phyloP scores from a whole-genome alignment of 2,888 invertebrate genomes.

The Ectropis crepuscularia region DNA sequence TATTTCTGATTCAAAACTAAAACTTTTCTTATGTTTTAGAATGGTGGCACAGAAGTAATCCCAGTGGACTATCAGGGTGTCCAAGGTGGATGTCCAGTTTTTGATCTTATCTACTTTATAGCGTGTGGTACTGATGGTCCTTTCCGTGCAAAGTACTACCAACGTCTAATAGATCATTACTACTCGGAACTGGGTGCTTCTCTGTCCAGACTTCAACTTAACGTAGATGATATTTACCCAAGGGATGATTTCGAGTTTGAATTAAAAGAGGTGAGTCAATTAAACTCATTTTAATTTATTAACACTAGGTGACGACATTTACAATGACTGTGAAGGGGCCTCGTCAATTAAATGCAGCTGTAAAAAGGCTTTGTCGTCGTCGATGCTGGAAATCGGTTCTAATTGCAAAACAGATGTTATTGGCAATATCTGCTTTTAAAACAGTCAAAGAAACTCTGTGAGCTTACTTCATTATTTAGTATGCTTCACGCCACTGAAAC shows the following conservation, averaged over 20 bases:
- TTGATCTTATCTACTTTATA: conserved; percentile 9
- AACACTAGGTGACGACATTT: no score
- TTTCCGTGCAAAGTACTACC: conserved; percentile 38
- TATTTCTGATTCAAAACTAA: not conserved
- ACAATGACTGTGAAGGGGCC: no score
- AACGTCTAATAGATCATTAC: conserved; percentile 47
- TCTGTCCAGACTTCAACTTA: conserved; percentile 47
- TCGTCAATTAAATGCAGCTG: no score
- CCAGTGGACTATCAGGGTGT: conserved; percentile 12
- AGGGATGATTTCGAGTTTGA: conserved; percentile 57
- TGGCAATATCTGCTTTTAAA: no score
- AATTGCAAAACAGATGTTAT: no score
- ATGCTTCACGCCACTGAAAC: no score
- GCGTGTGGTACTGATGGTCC: conserved; percentile 3
- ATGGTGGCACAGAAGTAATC: conserved; percentile 6
- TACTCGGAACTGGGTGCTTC: conserved; percentile 49
- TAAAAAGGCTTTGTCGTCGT: no score
- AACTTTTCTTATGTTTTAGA: not conserved
- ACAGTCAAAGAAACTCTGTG: no score
- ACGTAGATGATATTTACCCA: conserved; percentile 50
- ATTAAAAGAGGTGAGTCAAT: conserved; percentile 49
- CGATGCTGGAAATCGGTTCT: not conserved
- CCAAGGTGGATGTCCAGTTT: conserved; percentile 2
- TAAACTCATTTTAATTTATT: no score
- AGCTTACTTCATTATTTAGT: no score